These are phyloP conservation scores for Heliornis fulica DNA, from an alignment of 2,113 vertebrate genomes.

Conservation along the genomic window DNA sequence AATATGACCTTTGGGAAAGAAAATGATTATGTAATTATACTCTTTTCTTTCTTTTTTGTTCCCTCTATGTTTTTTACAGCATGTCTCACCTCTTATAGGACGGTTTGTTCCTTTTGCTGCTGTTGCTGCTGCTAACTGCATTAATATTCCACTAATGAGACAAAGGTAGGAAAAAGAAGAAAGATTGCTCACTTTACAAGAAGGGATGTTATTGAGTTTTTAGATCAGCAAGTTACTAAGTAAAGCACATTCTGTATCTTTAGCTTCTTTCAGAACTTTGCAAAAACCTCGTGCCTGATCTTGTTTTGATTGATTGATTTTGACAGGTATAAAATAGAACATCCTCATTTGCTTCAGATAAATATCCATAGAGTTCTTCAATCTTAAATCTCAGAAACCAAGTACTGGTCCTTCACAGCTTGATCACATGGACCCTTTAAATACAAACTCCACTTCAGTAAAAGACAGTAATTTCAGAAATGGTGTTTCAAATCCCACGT, in stretches of 20 bases:
- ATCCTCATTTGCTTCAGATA: neutral
- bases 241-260: neutral
- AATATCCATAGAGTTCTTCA: neutral
- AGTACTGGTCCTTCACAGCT: neutral
- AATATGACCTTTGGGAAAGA: neutral
- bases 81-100: conserved; percentile 90
- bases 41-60: neutral
- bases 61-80: conserved; percentile 71
- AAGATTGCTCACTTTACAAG: neutral
- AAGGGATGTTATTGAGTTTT: neutral
- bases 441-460: neutral
- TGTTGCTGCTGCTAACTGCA: conserved; percentile 98
- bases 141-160: conserved; percentile 98
- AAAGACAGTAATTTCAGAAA: neutral
- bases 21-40: neutral
- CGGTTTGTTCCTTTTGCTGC: conserved; percentile 98
- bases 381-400: neutral
- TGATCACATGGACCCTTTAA: neutral
- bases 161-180: conserved; percentile 83
- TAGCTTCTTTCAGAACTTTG: neutral
- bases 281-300: neutral
- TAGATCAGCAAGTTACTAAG: neutral
- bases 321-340: neutral
- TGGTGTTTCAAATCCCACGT: neutral
- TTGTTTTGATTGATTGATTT: neutral